Conservation (phyloP, 2,797 vertebrate genomes). For the Sebastes hubbsi region DNA sequence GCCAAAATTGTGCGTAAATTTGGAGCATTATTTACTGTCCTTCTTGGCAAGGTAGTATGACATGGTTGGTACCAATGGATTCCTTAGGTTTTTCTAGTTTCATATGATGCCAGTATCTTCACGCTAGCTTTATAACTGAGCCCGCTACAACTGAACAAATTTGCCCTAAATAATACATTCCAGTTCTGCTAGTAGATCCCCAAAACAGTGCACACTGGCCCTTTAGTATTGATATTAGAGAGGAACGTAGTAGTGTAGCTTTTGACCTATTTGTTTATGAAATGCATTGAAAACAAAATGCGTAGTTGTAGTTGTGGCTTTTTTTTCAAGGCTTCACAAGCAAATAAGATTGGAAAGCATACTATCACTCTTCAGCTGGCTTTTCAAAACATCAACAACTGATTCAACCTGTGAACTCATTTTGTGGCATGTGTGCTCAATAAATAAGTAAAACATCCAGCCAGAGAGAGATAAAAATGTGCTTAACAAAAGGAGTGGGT, state of each 20-base stretch:
- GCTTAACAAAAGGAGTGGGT: not conserved
- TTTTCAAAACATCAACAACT: not conserved
- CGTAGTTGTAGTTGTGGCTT: not conserved
- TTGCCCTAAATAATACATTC: too few species aligned
- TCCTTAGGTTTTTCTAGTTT: too few species aligned
- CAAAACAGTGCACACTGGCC: too few species aligned
- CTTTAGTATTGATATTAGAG: not conserved
- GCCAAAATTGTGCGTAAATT: too few species aligned
- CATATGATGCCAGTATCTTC: too few species aligned
- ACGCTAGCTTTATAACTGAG: too few species aligned
- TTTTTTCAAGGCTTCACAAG: not conserved
- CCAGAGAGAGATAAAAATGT: not conserved
- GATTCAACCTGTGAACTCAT: not conserved
- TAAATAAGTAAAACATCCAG: not conserved
- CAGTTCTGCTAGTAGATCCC: too few species aligned
- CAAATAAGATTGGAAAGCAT: not conserved
- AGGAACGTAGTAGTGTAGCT: not conserved
- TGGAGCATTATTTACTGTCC: rapidly evolving
- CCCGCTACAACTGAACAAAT: too few species aligned
- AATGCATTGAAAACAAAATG: not conserved
- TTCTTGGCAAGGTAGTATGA: too few species aligned
- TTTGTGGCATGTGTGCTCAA: not conserved
- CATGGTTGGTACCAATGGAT: too few species aligned
- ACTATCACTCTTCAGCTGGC: not conserved
- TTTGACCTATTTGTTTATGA: not conserved